phyloP scores from a whole-genome alignment of 2,797 vertebrate genomes.

The Simalia tracyae region DNA sequence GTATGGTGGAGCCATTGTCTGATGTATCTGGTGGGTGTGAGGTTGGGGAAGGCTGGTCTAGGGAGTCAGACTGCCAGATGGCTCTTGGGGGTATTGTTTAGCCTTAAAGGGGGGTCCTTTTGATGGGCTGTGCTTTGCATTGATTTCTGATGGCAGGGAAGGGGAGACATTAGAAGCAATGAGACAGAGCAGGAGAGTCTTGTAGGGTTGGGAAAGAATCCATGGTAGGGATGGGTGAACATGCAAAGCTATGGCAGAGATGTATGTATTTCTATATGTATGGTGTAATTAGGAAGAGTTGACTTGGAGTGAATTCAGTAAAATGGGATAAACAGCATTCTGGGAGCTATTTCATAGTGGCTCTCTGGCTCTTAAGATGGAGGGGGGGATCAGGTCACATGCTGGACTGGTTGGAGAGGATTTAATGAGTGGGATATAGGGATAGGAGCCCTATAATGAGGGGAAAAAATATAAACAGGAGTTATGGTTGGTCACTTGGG shows the following conservation, averaged over 20 bases:
- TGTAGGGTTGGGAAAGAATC: neutral
- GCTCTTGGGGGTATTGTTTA: neutral
- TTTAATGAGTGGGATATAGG: neutral
- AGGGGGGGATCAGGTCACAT: neutral
- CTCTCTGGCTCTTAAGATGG: neutral
- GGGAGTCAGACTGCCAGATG: neutral
- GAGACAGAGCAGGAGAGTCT: neutral
- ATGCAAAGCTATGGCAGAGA: too few relatives aligned
- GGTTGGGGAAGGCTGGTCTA: neutral
- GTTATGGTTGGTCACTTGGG: too few relatives aligned
- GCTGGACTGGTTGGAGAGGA: neutral
- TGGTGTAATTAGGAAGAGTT: neutral
- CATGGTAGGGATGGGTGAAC: neutral
- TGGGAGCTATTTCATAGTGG: neutral
- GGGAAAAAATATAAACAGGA: neutral
- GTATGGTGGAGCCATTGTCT: neutral
- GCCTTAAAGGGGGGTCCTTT: neutral
- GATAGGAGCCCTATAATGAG: neutral
- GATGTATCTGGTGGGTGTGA: neutral
- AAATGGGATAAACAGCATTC: neutral
- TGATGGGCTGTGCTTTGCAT: neutral
- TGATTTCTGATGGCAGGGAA: neutral
- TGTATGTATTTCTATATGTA: neutral
- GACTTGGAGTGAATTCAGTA: neutral
- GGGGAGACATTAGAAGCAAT: neutral